phyloP scores from a whole-genome alignment of 2,888 invertebrate species.

The Epinotia ramella region DNA sequence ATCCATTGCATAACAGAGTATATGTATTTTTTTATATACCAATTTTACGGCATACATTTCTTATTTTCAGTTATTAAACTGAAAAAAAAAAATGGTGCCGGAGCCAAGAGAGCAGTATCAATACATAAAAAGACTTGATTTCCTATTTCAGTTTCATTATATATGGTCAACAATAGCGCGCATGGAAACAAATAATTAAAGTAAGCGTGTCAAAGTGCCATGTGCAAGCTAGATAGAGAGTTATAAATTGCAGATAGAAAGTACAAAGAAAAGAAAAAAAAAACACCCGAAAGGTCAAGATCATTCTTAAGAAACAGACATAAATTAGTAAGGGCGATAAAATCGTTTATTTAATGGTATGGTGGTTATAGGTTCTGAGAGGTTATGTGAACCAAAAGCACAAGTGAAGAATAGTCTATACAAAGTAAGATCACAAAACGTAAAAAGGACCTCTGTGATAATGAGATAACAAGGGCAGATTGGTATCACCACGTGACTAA shows the following conservation, averaged over 20 bases:
- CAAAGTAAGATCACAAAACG: neutral
- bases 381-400: neutral
- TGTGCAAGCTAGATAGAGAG: conserved; percentile 8
- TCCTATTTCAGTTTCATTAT: conserved; percentile 23
- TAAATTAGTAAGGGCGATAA: neutral
- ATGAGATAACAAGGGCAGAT: too few relatives aligned
- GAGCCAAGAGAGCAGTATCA: too few relatives aligned
- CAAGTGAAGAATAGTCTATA: neutral
- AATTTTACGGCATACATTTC: neutral
- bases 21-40: too few relatives aligned
- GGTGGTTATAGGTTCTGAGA: neutral
- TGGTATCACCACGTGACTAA: too few relatives aligned
- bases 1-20: too few relatives aligned
- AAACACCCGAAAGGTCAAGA: neutral
- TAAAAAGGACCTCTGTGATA: neutral
- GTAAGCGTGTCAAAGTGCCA: conserved; percentile 23
- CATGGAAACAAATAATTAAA: neutral
- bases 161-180: conserved; percentile 9
- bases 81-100: too few relatives aligned
- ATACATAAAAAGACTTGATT: neutral
- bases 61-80: too few relatives aligned
- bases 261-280: neutral
- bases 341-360: neutral
- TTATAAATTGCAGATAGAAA: neutral
- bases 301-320: neutral